phyloP scores from a whole-genome alignment of 2,797 vertebrate genomes.

The Sciurus carolinensis region DNA sequence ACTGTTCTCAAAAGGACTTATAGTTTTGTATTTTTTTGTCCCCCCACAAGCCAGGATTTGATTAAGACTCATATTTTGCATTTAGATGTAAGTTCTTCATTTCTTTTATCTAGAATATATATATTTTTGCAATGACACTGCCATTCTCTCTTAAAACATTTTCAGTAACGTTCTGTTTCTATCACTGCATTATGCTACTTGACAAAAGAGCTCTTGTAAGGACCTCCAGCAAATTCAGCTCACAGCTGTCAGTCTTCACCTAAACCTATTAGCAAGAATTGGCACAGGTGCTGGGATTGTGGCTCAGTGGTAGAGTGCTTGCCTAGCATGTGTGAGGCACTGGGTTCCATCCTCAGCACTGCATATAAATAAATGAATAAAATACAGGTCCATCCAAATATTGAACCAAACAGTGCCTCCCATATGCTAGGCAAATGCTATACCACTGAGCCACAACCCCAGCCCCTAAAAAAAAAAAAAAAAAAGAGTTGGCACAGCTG shows the following conservation, averaged over 20 bases:
- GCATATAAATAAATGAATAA: too few species aligned
- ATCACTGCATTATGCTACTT: too few species aligned
- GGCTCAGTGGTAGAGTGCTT: too few species aligned
- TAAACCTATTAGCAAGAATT: background rate
- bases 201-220: background rate
- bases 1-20: background rate
- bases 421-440: too few species aligned
- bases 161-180: background rate
- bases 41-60: background rate
- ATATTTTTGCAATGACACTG: background rate
- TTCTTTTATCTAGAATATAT: background rate
- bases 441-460: too few species aligned
- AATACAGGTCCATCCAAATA: too few species aligned
- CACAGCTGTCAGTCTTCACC: background rate
- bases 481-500: too few species aligned
- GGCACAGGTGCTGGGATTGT: too few species aligned
- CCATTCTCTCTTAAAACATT: background rate
- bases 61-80: background rate
- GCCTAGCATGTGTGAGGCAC: too few species aligned
- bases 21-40: background rate
- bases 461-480: too few species aligned
- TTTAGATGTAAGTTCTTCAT: background rate
- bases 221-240: background rate
- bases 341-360: too few species aligned
- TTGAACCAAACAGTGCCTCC: too few species aligned